Evolutionary conservation across 2,888 invertebrate genomes (phyloP).

Genomic region (Callinectes sapidus): DNA sequence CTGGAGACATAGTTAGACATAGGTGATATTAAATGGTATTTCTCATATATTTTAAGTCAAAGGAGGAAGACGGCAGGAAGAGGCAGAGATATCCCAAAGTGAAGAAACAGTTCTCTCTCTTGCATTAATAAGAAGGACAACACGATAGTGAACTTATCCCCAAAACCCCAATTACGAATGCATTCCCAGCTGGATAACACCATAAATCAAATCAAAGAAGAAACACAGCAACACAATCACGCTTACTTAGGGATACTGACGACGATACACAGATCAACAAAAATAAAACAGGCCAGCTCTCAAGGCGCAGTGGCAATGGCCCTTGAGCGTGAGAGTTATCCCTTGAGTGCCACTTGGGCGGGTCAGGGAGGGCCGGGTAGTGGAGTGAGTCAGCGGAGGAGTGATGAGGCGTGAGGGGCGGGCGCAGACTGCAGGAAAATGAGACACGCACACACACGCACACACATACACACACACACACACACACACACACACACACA

Average conservation of each 20-base stretch:
- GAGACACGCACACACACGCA: neutral
- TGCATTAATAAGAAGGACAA: neutral
- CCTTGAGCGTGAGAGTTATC: slow-evolving; percentile 51
- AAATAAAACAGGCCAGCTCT: neutral
- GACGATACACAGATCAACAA: neutral
- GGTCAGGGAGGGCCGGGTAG: neutral
- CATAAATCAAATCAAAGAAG: neutral
- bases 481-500: slow-evolving; percentile 27
- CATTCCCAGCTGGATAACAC: neutral
- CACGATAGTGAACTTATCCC: no score
- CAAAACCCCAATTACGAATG: neutral
- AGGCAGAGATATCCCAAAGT: neutral
- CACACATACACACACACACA: slow-evolving; percentile 34
- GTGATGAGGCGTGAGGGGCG: neutral
- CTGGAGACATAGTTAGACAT: no score
- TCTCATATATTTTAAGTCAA: neutral
- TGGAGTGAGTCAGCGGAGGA: slow-evolving; percentile 8
- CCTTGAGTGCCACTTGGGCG: slow-evolving; percentile 43
- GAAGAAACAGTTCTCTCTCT: neutral
- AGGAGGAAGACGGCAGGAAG: neutral
- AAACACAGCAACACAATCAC: neutral
- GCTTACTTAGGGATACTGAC: neutral
- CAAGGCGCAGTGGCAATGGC: neutral
- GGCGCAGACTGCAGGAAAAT: neutral
- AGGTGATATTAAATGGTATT: no score